Evolutionary conservation across 53 echinoderm and acorn worm genomes (phyloP), one percentile per base, ranked within the genome.

Genomic region (Holothuria leucospilota): DNA sequence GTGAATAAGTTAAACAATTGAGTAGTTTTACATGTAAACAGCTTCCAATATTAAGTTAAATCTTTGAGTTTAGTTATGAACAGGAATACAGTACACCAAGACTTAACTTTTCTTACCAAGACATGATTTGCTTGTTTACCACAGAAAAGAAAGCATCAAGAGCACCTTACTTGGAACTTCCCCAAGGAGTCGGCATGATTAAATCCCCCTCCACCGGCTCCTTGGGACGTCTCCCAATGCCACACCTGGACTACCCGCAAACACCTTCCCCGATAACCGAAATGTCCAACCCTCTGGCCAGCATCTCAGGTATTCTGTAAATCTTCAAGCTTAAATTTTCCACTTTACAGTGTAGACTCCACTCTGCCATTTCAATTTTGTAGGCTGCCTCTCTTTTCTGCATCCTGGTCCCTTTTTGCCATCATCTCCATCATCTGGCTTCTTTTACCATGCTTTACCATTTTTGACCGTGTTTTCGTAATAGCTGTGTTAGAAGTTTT

Each of bases 121-220:
- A 56, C 56, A 56, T 18, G 56, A 18, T 56, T 56, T 56, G 56
- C 56, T 56, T 56, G 56, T 56, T 56, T 46, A 86, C 77, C 77
- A 77, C 68, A 75, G 77, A 52, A 21, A 67, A 42, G 42, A 83
- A 46, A 41, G 71, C 56, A 23, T 5, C 85, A 23, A 23, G 58
- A 5, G 72, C 63, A 39, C 27, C 64, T 28, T 46, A 41, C 29
- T 77, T 91, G 82, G 68, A 87, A 39, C 63, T 87, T 39, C 87
- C 84, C 69, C 62, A 78, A 41, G 62, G 86, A 56, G 77, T 87
- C 74, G 81, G 90, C 69, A 87, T 96, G 89, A 89, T 93, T 69
- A 90, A 92, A 56, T 94, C 96, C 41, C 90, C 93, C 87, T 96
- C 96, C 27, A 91, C 94, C 25, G 92, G 92, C 91, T 96, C 96